Evolutionary conservation across 2,113 vertebrate genomes (phyloP).

Genomic region (Herpailurus yagouaroundi): DNA sequence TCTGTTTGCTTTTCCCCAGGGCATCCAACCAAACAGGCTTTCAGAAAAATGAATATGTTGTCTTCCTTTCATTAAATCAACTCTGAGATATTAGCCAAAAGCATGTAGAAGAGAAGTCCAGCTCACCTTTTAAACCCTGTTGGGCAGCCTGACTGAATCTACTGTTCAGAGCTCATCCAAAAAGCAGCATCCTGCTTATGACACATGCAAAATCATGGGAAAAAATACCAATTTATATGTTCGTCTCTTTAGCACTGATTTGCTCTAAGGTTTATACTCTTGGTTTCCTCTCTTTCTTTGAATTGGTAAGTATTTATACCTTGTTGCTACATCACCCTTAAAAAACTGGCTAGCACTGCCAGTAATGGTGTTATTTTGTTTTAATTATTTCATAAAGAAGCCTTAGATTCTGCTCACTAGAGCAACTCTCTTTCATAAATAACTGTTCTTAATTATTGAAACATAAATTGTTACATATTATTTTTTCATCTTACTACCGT

Average conservation of each 20-base stretch:
- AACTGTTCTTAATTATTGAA: background rate
- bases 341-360: background rate
- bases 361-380: background rate
- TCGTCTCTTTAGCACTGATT: background rate
- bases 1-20: slow-evolving; percentile 79
- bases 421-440: background rate
- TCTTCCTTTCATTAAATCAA: slow-evolving; percentile 77
- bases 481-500: background rate
- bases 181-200: slow-evolving; percentile 55
- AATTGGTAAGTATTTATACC: background rate
- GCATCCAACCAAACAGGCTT: slow-evolving; percentile 68
- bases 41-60: slow-evolving; percentile 71
- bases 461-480: background rate
- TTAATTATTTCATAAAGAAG: background rate
- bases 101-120: slow-evolving; percentile 44
- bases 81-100: slow-evolving; percentile 66
- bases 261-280: background rate
- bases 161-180: slow-evolving; percentile 29
- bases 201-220: background rate
- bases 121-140: slow-evolving; percentile 63
- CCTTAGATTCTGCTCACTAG: background rate
- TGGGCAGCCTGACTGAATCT: slow-evolving; percentile 50
- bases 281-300: background rate
- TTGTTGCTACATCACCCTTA: background rate
- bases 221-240: slow-evolving; percentile 55